Evolutionary conservation across 1,140 invertebrate species (phyloP).

Genomic region (Diachasma alloeum): DNA sequence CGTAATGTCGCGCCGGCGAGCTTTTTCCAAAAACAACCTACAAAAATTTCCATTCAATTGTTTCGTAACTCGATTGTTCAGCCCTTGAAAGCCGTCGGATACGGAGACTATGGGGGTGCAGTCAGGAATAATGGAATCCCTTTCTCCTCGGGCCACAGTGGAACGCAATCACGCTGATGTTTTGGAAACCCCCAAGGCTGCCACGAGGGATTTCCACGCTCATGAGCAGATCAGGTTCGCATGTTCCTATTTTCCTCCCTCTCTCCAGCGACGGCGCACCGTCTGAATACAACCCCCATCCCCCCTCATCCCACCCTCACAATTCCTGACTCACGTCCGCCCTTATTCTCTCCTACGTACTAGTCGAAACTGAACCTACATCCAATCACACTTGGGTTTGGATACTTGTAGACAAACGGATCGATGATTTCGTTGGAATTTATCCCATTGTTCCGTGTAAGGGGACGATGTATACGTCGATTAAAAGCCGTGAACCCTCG

Average conservation of each 20-base stretch:
- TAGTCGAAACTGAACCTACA: slow-evolving; percentile 7
- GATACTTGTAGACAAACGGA: slow-evolving; percentile 15
- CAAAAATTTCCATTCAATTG: too few relatives aligned
- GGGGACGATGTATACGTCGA: slow-evolving; percentile 20
- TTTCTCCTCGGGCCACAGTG: slow-evolving; percentile 41
- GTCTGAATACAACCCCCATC: slow-evolving; percentile 34
- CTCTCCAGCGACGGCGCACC: not conserved
- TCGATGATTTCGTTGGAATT: slow-evolving; percentile 34
- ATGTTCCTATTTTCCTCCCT: slow-evolving; percentile 40
- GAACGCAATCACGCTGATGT: slow-evolving; percentile 66
- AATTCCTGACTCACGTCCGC: slow-evolving; percentile 16
- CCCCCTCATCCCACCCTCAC: slow-evolving; percentile 32
- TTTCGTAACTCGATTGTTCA: not conserved
- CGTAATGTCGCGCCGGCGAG: too few relatives aligned
- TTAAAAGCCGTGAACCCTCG: slow-evolving; percentile 18
- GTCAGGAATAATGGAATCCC: slow-evolving; percentile 62
- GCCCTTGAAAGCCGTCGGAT: not conserved
- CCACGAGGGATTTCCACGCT: slow-evolving; percentile 63
- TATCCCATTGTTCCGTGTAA: slow-evolving; percentile 9
- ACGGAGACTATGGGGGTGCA: slow-evolving; percentile 17
- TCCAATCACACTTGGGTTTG: not conserved
- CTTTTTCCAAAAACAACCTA: too few relatives aligned
- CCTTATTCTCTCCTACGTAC: not conserved
- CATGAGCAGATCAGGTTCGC: slow-evolving; percentile 60
- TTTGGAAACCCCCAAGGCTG: slow-evolving; percentile 57